Evolutionary conservation across 2,797 vertebrate species (phyloP).

Genomic region (Pantherophis vulpinus): DNA sequence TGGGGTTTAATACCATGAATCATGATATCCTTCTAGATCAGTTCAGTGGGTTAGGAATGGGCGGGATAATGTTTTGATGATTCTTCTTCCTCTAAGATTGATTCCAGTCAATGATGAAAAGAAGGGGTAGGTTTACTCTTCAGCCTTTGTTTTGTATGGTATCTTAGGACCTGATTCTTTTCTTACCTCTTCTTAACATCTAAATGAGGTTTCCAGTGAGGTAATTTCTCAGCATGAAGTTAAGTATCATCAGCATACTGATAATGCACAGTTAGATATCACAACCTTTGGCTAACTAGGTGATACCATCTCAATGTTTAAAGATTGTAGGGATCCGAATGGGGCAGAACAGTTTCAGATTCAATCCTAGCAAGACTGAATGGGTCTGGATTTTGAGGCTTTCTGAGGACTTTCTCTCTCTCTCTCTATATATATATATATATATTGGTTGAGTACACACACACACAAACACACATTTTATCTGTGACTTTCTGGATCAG

Average conservation of each 20-base stretch:
- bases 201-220: background rate
- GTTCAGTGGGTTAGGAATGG: background rate
- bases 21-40: background rate
- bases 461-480: background rate
- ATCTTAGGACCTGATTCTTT: background rate
- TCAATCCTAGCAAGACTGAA: background rate
- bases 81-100: background rate
- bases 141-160: background rate
- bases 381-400: background rate
- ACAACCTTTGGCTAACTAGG: background rate
- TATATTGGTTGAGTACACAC: no score
- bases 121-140: background rate
- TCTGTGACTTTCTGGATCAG: background rate
- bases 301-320: background rate
- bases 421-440: no score
- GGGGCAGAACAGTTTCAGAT: background rate
- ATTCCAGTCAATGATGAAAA: background rate
- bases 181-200: background rate
- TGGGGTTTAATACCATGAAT: background rate
- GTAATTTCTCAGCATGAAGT: background rate
- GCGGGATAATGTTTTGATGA: background rate
- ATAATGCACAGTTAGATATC: background rate
- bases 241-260: background rate
- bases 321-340: background rate
- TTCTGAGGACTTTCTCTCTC: no score